Base-by-base conservation (phyloP, 1,140 invertebrate species). In the Diorhabda elongata region DNA sequence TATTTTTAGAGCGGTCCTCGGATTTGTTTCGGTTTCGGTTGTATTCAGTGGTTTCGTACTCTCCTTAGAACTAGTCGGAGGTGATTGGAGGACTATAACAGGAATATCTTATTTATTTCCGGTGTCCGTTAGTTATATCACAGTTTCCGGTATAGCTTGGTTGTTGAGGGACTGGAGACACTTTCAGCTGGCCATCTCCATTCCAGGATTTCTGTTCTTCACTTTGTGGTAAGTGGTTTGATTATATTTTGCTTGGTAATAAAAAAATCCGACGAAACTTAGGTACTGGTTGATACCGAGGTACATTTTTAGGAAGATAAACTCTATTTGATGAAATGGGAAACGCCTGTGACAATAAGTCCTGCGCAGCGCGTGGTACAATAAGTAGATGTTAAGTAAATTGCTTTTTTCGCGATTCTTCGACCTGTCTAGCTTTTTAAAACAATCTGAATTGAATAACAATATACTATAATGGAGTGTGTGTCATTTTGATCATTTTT, bases 91-190 rank as follows among this genome's bases (percentile, higher is more conserved):
- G 42, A 90, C 89, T 0, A 87, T 91, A 66, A 86, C 88, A 42
- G 89, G 89, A 69, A 88, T 90, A 60, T 90, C 88, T 72, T 91
- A 90, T 80, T 84, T 90, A 74, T 90, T 91, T 76, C 89, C 89
- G 44, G 83, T 90, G 61, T 88, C 89, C 4, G 76, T 91, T 9
- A 90, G 90, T 6, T 91, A 93, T 71, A 88, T 92, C 70, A 84
- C 87, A 2, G 88, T 93, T 2, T 86, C 91, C 0, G 85, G 87
- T 0, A 81, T 91, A 66, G 92, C 90, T 7, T 89, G 89, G 76
- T 79, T 88, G 9, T 81, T 93, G 57, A 86, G 89, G 47, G 85
- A 92, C 72, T 94, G 91, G 90, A 84, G 89, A 69, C 79, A 86
- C 43, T 79, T 94, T 7, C 90, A 92, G 78, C 82, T 93, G 44